Percentiles rank a stretch among this genome's conserved stretches.
phyloP scores from a whole-genome alignment of 2,888 invertebrate species.

The Drosophila niveifrons region DNA sequence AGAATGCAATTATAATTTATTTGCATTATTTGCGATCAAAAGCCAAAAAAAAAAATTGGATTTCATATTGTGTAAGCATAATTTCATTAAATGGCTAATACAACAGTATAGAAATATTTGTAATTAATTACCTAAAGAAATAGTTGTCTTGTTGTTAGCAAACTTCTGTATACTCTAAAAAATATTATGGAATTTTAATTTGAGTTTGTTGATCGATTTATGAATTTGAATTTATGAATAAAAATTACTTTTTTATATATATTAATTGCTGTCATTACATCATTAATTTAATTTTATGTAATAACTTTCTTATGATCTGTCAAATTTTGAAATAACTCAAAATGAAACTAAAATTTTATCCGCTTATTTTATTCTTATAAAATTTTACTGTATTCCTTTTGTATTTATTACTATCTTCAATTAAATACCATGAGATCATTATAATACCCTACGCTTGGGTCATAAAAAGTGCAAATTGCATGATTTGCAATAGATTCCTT shows the following conservation, averaged over 20 bases:
- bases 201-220: too few species aligned
- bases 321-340: too few species aligned
- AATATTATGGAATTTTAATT: neutral
- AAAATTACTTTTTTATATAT: too few species aligned
- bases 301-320: too few species aligned
- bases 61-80: neutral
- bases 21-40: neutral
- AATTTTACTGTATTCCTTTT: neutral
- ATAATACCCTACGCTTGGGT: neutral
- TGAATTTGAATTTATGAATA: too few species aligned
- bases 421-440: neutral
- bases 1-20: constrained; percentile 33
- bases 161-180: neutral
- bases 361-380: neutral
- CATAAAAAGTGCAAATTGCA: constrained; percentile 10
- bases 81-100: constrained; percentile 7
- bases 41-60: constrained; percentile 25
- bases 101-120: neutral
- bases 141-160: neutral
- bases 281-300: too few species aligned
- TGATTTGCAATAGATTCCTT: constrained; percentile 42
- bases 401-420: neutral
- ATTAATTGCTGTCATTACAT: too few species aligned
- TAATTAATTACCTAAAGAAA: neutral
- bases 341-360: too few species aligned